Base-by-base conservation (phyloP, 2,888 invertebrate genomes). In the Uloborus plumipes region DNA sequence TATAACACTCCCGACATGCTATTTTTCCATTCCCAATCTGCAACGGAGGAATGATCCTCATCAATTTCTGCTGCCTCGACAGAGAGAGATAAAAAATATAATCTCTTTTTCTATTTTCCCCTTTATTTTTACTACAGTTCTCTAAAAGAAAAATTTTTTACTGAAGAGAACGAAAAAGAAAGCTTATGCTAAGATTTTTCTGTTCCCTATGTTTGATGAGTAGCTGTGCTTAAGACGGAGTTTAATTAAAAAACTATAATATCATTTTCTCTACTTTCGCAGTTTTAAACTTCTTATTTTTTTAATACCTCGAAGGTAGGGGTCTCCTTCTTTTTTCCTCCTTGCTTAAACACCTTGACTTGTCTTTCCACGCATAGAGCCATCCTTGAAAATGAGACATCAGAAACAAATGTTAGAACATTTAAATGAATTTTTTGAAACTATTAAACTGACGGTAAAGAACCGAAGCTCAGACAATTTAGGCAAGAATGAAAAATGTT, bases 161-260 rank as follows among this genome's bases (percentile, higher is more conserved):
- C 47, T 14, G 61, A 70, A 64, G 59, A 70, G 58, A 39, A 39
- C 3, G 39, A 39, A 39, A 39, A 39, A 80, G 53, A 80, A 81
- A 79, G 61, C 69, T 55, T 49, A 81, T 64, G 50, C 31, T 64
- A 66, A 59, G 16, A 22, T 72, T 71, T 76, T 76, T 76, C 53
- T 31, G 59, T 67, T 82, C 76, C 53, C 53, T 66, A 72, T 72
- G 76, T 70, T 70, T 81, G 80, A 82, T 82, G 72, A 76, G 76
- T 70, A 82, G 65, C 65, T 71, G 71, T 65, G 75, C 76, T 82
- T 82, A 71, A 75, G 66, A 72, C 62, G 59, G 58, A 72, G 66
- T 82, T 76, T 82, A 82, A 82, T 82, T 82, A 76, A 82, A 81
- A 82, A 82, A 75, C 82, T 67, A 76, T 82, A 71, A 82, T 82